phyloP scores from a whole-genome alignment of 2,797 vertebrate species.

The Sylvilagus floridanus region DNA sequence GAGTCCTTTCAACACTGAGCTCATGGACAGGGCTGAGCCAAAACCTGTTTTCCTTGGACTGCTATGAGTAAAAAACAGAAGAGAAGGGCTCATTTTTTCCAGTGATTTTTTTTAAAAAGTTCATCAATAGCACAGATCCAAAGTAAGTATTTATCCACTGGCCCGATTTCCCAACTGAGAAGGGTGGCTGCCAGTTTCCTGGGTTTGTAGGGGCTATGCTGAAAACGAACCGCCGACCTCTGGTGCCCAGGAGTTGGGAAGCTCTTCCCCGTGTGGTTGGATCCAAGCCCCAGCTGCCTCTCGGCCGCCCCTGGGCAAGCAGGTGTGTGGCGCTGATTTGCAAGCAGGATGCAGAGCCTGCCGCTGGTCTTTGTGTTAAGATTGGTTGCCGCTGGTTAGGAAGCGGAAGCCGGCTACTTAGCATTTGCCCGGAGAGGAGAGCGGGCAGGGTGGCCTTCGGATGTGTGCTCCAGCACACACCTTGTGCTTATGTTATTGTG shows the following conservation, averaged over 20 bases:
- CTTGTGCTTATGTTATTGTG: background rate
- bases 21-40: conserved; percentile 1
- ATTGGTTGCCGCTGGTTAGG: too few species aligned
- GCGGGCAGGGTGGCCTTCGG: background rate
- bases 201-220: conserved; percentile 2
- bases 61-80: conserved; percentile 60
- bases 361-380: too few species aligned
- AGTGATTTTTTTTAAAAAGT: background rate
- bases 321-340: background rate
- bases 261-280: background rate
- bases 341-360: background rate
- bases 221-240: background rate
- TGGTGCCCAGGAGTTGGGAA: background rate
- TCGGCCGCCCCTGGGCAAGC: background rate
- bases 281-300: background rate
- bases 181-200: background rate
- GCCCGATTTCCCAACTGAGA: conserved; percentile 33
- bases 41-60: conserved; percentile 62
- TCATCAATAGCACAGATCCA: conserved; percentile 50
- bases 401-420: background rate
- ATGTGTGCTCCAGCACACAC: background rate
- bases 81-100: conserved; percentile 65
- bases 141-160: conserved; percentile 63
- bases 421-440: background rate
- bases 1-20: conserved; percentile 14